A percentile compares a stretch with the other conserved stretches of the same genome.
Conservation (phyloP, 2,797 vertebrate genomes). For the Falco cherrug region DNA sequence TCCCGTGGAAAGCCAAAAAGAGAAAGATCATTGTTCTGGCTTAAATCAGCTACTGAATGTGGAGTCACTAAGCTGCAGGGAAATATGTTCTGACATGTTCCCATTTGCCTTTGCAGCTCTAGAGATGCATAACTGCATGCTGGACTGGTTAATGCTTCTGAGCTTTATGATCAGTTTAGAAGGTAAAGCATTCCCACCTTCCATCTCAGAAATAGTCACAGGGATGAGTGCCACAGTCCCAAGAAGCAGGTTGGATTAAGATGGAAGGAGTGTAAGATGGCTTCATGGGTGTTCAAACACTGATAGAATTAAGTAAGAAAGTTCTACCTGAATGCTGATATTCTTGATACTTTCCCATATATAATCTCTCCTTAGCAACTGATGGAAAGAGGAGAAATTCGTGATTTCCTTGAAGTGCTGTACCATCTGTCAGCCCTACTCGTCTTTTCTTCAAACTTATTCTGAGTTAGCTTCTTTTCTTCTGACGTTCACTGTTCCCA, state of each 20-base stretch:
- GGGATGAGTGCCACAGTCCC: not conserved
- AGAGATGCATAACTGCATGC: not conserved
- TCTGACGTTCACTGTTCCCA: constrained; percentile 2
- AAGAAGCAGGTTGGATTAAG: not conserved
- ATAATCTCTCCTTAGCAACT: constrained; percentile 51
- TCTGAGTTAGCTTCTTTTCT: constrained; percentile 23
- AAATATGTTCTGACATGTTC: not conserved
- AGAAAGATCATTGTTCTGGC: not conserved
- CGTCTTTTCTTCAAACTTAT: constrained; percentile 19
- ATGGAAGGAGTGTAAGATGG: not conserved
- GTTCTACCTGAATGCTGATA: not conserved
- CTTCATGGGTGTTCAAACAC: not conserved
- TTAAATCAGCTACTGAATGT: not conserved
- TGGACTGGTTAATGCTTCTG: not conserved
- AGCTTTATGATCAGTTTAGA: not conserved
- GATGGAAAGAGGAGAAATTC: constrained; percentile 29
- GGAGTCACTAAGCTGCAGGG: not conserved
- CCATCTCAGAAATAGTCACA: not conserved
- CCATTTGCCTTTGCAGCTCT: not conserved
- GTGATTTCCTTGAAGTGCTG: constrained; percentile 51
- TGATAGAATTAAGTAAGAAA: not conserved
- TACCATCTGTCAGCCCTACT: constrained; percentile 47
- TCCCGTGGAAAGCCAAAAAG: not conserved
- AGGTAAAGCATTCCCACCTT: not conserved
- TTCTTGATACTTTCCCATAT: not conserved